Conservation (phyloP, 2,797 vertebrate species). For the Anableps anableps region DNA sequence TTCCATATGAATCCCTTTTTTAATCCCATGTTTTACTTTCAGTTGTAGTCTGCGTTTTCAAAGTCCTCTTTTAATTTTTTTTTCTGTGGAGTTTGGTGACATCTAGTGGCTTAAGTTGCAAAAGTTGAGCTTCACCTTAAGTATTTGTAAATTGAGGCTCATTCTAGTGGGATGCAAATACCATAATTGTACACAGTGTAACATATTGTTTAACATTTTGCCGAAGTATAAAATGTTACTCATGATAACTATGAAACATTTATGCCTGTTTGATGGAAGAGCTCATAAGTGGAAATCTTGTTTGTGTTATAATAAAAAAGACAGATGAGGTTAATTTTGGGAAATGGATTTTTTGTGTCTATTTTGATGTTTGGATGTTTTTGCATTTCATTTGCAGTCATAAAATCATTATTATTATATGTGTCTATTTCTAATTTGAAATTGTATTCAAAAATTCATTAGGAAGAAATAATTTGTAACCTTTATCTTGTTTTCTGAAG, state of each 20-base stretch:
- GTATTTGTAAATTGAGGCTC: neutral
- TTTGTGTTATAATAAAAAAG: neutral
- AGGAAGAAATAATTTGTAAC: neutral
- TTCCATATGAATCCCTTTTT: neutral
- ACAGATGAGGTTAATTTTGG: neutral
- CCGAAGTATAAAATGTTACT: neutral
- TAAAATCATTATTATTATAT: neutral
- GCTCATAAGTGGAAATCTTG: neutral
- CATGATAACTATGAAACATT: neutral
- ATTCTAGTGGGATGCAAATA: neutral
- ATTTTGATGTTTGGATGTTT: constrained; percentile 1
- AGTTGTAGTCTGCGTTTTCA: neutral
- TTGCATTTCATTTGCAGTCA: neutral
- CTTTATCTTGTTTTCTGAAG: neutral
- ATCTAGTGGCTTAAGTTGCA: neutral
- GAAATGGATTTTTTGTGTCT: neutral
- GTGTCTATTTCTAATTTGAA: neutral
- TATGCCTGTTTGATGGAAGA: neutral
- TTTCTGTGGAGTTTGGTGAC: neutral
- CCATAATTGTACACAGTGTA: neutral
- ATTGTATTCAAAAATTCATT: neutral
- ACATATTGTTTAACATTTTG: neutral
- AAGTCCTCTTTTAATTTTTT: neutral
- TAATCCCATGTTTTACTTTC: neutral
- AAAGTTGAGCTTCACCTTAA: neutral